Evolutionary conservation across 2,888 invertebrate species (phyloP), one percentile per base, ranked within the genome.

Genomic region (Ochropleura plecta): DNA sequence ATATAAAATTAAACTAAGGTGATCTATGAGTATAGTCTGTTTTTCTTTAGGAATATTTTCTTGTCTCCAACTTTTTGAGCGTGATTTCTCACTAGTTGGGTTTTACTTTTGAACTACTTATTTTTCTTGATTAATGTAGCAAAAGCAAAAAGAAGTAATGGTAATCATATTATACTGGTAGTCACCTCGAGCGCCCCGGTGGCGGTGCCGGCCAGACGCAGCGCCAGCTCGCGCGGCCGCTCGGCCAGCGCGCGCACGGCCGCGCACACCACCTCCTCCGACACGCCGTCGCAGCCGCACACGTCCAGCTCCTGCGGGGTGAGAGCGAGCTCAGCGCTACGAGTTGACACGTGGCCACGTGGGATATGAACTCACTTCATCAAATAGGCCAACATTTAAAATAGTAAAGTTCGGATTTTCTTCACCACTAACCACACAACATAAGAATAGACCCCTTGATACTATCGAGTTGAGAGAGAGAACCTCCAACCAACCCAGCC

Each of bases 281-380:
- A 90, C 78, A 96, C 92, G 72, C 85, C 81, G 87, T 94, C 94
- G 88, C 95, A 94, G 3, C 95, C 95, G 87, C 95, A 93, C 81
- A 90, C 90, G 91, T 96, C 95, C 70, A 96, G 48, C 84, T 93
- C 93, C 94, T 95, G n/a, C 72, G 57, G 16, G 30, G 30, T 30
- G 30, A 30, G 8, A 30, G 30, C 57, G 57, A 57, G 14, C 14
- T 30, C 8, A 30, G 30, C 7, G 7, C 8, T 55, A 55, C n/a
- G 20, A 20, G 53, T 55, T n/a, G n/a, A n/a, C n/a, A 20, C 3
- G 5, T n/a, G n/a, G n/a, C 9, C n/a, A 5, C n/a, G 51, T 9
- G 51, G 9, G 8, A 51, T 51, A 51, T 7, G 8, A 51, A 8
- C 18, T 18, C 9, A 18, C 18, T 51, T 51, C 51, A 51, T 18